Evolutionary conservation across 2,113 vertebrate species (phyloP), one percentile per base, ranked within the genome.

Genomic region (Phasianus colchicus): DNA sequence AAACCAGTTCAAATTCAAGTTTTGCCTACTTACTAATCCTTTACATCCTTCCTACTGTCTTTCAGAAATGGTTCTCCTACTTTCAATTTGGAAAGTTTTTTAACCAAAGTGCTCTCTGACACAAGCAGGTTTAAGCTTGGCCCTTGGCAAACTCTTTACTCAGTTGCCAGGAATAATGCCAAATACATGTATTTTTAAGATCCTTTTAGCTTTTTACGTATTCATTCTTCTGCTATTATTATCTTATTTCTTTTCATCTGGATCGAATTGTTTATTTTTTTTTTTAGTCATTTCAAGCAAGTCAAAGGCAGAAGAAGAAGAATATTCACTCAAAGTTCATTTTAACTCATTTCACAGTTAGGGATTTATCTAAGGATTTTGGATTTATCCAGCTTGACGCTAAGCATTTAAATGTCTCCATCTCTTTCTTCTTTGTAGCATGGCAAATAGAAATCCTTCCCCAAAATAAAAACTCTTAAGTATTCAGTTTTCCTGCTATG

Each of bases 281-380:
- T 30, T 36, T 63, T 77, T 27, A 22, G 22, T 74, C 21, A 86
- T 88, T 95, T 94, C 72, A 82, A 60, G 34, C 47, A 90, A 81
- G 22, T 20, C 14, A 82, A 74, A 50, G 72, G 21, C 42, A 78
- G 57, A 82, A 81, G 43, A 92, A 89, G 73, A 95, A 69, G 10
- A 77, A 92, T 84, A 93, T 67, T 87, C 61, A 61, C 27, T 94
- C n/a, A 84, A 48, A 38, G 61, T 61, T 92, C 47, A 75, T 73
- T 79, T 82, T 58, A 93, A 93, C 40, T 88, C 27, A 78, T 93
- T 94, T 92, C 86, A 25, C 40, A 82, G 63, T 75, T 84, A 90
- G 48, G 57, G 66, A 93, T 95, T 93, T 96, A 45, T 66, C 75
- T 40, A 89, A 78, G 58, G 40, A 38, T 82, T 90, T 90, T 63